Percentiles rank a stretch among this genome's conserved stretches.
Evolutionary conservation across 2,113 vertebrate species (phyloP).

Genomic region (Sceloporus undulatus): DNA sequence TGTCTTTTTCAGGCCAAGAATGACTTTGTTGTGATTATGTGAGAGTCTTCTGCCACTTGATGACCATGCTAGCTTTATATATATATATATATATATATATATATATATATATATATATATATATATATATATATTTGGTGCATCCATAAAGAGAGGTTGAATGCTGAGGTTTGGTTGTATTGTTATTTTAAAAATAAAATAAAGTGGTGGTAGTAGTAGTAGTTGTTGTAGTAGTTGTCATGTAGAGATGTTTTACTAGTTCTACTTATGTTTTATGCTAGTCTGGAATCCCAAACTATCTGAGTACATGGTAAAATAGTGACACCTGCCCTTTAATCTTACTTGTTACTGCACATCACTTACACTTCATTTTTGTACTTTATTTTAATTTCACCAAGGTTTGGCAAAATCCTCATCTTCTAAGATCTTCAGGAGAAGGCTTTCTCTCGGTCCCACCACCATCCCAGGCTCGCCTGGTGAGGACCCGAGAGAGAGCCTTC

Average conservation of each 20-base stretch:
- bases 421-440: neutral
- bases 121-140: too few species aligned
- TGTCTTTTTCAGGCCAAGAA: too few species aligned
- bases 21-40: too few species aligned
- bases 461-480: too few species aligned
- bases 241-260: neutral
- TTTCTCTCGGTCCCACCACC: too few species aligned
- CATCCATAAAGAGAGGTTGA: neutral
- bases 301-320: neutral
- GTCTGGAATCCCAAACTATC: neutral
- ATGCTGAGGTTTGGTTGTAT: neutral
- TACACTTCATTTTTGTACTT: neutral
- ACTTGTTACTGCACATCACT: neutral
- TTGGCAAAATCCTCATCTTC: neutral
- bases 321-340: neutral
- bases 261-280: neutral
- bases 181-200: neutral
- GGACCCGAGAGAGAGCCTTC: too few species aligned
- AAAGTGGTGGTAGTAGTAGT: neutral
- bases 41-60: too few species aligned
- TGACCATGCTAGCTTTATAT: too few species aligned
- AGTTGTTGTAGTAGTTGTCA: neutral
- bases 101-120: too few species aligned
- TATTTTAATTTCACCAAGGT: neutral
- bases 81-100: too few species aligned